Base-by-base conservation (phyloP, 2,113 vertebrate species). In the Mesoclemmys tuberculata region DNA sequence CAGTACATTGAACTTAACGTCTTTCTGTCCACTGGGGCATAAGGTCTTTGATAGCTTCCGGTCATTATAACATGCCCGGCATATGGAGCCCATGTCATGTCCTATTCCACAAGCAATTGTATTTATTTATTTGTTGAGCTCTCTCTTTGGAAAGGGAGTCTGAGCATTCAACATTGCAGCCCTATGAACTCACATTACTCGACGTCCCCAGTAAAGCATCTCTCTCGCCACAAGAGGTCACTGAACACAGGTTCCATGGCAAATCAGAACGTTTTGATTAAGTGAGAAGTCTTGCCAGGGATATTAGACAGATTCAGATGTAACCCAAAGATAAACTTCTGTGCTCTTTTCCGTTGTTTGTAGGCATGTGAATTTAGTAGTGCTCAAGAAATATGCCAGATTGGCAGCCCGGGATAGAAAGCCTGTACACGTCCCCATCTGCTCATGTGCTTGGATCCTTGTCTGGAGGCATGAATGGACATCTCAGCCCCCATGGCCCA, bases 181-280 rank as follows among this genome's bases (percentile, higher is more conserved):
- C 29, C 2, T 2, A 14, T 0, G 38, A 56, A 49, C 5, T 14
- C 51, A 9, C 3, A 1, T 6, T 1, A n/a, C 82, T 88, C 88
- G 90, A 78, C 58, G 79, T 92, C 22, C 84, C 22, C 26, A n/a
- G 52, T 0, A 3, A 49, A 85, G 54, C 41, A 64, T 5, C 44
- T 46, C 85, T 18, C 49, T 5, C 41, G 31, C 51, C 83, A 79
- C 12, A 3, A 29, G 77, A 79, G 41, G 54, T 5, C 18, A n/a
- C 14, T 11, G 31, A 26, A 77, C 56, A 27, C 54, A 64, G 71
- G 54, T 79, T 6, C 78, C 6, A 75, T 5, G 24, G 41, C 71
- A 75, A 44, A 55, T 0, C 0, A 26, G 0, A 74, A 27, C 12
- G 35, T 10, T 68, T 68, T 68, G 0, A 0, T 18, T 64, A 21